Evolutionary conservation across 2,888 invertebrate species (phyloP).

Genomic region (Sycophila texana): DNA sequence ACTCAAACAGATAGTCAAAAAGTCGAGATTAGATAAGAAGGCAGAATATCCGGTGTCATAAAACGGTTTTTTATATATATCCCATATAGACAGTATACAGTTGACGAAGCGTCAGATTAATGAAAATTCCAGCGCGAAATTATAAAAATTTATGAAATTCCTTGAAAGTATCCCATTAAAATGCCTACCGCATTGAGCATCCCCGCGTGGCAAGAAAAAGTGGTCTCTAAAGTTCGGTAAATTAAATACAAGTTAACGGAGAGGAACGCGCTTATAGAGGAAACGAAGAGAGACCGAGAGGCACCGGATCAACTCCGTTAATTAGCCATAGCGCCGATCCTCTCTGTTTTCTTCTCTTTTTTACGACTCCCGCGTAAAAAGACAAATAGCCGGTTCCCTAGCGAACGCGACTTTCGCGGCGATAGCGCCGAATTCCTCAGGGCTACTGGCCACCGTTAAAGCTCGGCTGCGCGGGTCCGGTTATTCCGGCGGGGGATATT

Average conservation of each 20-base stretch:
- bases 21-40: too few relatives aligned
- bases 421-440: too few relatives aligned
- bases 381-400: too few relatives aligned
- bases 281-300: constrained; percentile 60
- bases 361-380: constrained; percentile 33
- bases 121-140: background rate
- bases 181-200: too few relatives aligned
- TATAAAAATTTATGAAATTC: too few relatives aligned
- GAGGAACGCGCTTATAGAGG: background rate
- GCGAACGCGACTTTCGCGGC: too few relatives aligned
- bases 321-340: constrained; percentile 65
- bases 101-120: too few relatives aligned
- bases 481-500: constrained; percentile 65
- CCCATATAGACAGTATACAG: too few relatives aligned
- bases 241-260: constrained; percentile 47
- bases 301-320: constrained; percentile 68
- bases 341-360: constrained; percentile 54
- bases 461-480: constrained; percentile 41
- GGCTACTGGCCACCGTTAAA: background rate
- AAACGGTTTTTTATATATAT: too few relatives aligned
- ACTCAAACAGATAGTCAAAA: too few relatives aligned
- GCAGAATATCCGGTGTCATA: too few relatives aligned
- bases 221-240: constrained; percentile 39
- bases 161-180: too few relatives aligned
- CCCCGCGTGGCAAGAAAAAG: background rate